Percentiles rank a stretch among this genome's conserved stretches.
These are phyloP conservation scores for Pseudomyrmex cubaensis DNA, from an alignment of 1,140 invertebrate genomes.

Conservation along the genomic window DNA sequence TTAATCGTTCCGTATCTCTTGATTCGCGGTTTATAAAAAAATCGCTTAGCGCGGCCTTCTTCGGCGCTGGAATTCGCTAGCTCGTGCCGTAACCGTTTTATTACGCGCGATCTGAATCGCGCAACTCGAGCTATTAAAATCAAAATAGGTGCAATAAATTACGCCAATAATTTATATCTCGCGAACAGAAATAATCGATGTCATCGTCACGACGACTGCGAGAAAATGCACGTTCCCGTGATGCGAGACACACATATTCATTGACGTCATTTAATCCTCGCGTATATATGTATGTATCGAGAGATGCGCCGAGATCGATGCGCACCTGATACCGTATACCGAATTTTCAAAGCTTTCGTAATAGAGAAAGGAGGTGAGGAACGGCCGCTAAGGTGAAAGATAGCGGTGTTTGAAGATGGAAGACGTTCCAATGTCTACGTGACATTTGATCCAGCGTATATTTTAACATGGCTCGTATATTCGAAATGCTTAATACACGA, in stretches of 20 bases:
- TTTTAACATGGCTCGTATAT: constrained; percentile 46
- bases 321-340: not conserved
- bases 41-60: constrained; percentile 31
- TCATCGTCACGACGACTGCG: not conserved
- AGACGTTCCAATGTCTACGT: constrained; percentile 62
- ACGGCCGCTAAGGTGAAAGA: constrained; percentile 58
- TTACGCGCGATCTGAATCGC: too few relatives aligned
- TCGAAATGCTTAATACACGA: constrained; percentile 42
- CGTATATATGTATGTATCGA: not conserved
- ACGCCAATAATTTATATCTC: not conserved
- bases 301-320: not conserved
- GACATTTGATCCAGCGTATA: constrained; percentile 70
- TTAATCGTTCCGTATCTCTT: not conserved
- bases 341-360: constrained; percentile 65
- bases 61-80: constrained; percentile 35
- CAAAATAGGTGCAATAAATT: constrained; percentile 5
- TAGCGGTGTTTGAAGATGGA: constrained; percentile 61
- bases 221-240: not conserved
- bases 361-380: constrained; percentile 70
- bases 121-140: not conserved
- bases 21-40: not conserved
- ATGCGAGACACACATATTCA: not conserved
- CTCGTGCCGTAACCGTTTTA: not conserved
- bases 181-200: not conserved
- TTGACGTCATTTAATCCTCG: too few relatives aligned